Conservation (phyloP, 1,140 invertebrate species). For the Triops cancriformis region DNA sequence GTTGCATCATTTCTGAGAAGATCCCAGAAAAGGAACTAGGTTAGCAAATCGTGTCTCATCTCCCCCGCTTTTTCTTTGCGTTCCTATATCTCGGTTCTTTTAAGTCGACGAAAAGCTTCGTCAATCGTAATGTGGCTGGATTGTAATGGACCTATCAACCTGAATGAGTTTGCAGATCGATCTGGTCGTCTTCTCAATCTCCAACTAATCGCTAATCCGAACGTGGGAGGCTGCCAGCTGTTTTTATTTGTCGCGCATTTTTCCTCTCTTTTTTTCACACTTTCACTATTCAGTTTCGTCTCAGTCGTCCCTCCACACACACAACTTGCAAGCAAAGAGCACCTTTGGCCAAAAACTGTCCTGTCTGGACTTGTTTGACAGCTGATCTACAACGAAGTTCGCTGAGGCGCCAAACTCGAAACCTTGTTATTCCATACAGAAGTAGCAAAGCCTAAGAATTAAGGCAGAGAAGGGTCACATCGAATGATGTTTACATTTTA, state of each 20-base stretch:
- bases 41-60: background rate
- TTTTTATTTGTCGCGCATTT: background rate
- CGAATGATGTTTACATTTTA: too few relatives aligned
- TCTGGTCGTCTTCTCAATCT: background rate
- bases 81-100: background rate
- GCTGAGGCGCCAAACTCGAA: too few relatives aligned
- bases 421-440: too few relatives aligned
- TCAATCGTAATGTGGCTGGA: background rate
- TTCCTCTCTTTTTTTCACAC: background rate
- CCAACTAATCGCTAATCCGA: constrained; percentile 5
- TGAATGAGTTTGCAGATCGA: constrained; percentile 6
- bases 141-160: constrained; percentile 4
- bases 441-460: too few relatives aligned
- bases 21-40: background rate
- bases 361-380: background rate
- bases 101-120: background rate
- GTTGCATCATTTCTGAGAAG: background rate
- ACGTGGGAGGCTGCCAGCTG: constrained; percentile 3
- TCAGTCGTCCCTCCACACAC: background rate
- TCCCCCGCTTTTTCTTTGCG: background rate
- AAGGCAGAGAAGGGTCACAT: too few relatives aligned
- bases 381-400: background rate
- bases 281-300: background rate
- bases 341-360: background rate
- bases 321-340: background rate